These are phyloP conservation scores for Callipepla californica DNA, from an alignment of 2,113 vertebrate species.

Conservation along the genomic window DNA sequence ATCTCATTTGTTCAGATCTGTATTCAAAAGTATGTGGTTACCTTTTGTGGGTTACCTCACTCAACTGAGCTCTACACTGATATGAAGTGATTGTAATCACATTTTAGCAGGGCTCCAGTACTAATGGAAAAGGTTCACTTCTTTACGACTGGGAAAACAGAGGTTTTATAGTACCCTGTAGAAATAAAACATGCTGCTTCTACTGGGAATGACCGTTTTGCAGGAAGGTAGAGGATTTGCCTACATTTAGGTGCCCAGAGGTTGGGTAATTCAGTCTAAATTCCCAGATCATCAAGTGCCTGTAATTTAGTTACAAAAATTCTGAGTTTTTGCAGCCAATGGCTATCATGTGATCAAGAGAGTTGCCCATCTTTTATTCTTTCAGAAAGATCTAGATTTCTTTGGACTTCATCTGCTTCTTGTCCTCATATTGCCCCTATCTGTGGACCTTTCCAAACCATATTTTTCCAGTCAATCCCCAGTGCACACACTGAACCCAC, in stretches of 20 bases:
- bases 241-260: not conserved
- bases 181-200: not conserved
- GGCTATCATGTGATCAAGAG: not conserved
- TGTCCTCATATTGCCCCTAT: not conserved
- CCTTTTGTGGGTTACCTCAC: not conserved
- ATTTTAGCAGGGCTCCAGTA: not conserved
- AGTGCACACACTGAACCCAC: not conserved
- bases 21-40: not conserved
- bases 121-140: not conserved
- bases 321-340: not conserved
- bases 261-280: not conserved
- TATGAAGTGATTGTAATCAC: not conserved
- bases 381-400: not conserved
- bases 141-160: not conserved
- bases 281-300: not conserved
- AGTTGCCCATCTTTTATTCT: not conserved
- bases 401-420: not conserved
- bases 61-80: not conserved
- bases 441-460: not conserved
- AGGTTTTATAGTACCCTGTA: not conserved
- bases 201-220: not conserved
- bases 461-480: slow-evolving; percentile 2
- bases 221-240: not conserved
- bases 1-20: not conserved
- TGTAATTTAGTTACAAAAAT: slow-evolving; percentile 32